Evolutionary conservation across 2,113 vertebrate genomes (phyloP).

Genomic region (Pangasianodon hypophthalmus): DNA sequence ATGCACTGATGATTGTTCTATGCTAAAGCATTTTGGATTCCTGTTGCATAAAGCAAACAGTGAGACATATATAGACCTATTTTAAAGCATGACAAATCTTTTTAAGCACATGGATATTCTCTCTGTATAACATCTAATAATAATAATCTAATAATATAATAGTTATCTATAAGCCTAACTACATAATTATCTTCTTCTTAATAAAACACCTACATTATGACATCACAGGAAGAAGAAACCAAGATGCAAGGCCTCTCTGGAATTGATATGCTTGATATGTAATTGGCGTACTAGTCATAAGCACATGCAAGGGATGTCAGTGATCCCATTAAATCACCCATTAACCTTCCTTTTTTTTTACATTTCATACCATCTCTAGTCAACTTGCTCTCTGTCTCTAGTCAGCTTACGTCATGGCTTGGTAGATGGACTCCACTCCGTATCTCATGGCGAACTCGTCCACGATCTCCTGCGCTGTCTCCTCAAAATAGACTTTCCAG

Average conservation of each 20-base stretch:
- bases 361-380: background rate
- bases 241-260: background rate
- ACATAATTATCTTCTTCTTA: background rate
- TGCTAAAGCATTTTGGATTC: background rate
- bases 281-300: background rate
- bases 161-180: background rate
- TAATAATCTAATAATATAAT: too few species aligned
- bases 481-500: slow-evolving; percentile 98
- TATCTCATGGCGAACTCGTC: slow-evolving; percentile 99
- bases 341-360: background rate
- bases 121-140: background rate
- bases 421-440: slow-evolving; percentile 97
- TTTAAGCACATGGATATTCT: background rate
- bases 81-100: background rate
- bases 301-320: background rate
- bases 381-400: background rate
- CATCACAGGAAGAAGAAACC: background rate
- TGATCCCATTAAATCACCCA: background rate
- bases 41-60: background rate
- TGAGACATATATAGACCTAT: background rate
- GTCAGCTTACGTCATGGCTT: slow-evolving; percentile 95
- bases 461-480: slow-evolving; percentile 95
- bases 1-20: background rate
- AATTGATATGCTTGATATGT: background rate
- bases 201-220: background rate